A percentile compares a stretch with the other conserved stretches of the same genome.
phyloP scores from a whole-genome alignment of 2,888 invertebrate species.

The Meteorus colon region DNA sequence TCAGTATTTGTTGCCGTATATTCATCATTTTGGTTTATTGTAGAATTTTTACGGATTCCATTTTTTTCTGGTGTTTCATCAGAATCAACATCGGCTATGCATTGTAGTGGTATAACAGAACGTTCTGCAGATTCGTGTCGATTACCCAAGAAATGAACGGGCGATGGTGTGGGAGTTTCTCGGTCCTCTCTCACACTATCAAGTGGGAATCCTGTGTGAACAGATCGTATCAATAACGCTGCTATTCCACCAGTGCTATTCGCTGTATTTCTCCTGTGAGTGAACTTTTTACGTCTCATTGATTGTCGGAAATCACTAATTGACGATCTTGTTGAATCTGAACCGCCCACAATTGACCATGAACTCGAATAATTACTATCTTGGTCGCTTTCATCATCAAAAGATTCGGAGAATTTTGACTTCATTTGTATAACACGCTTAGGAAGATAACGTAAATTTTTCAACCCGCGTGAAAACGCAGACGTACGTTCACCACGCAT shows the following conservation, averaged over 20 bases:
- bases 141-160: constrained; percentile 58
- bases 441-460: constrained; percentile 78
- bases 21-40: constrained; percentile 16
- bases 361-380: constrained; percentile 64
- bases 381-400: constrained; percentile 72
- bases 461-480: constrained; percentile 77
- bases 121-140: not conserved
- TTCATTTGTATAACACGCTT: constrained; percentile 78
- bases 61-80: constrained; percentile 11
- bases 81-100: constrained; percentile 10
- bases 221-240: constrained; percentile 79
- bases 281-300: constrained; percentile 58
- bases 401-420: constrained; percentile 73
- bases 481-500: constrained; percentile 75
- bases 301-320: constrained; percentile 55
- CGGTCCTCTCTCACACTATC: constrained; percentile 66
- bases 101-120: not conserved
- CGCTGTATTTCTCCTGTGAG: constrained; percentile 72
- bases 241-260: constrained; percentile 76
- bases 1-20: not conserved
- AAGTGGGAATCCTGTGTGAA: constrained; percentile 68
- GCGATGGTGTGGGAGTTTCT: constrained; percentile 62
- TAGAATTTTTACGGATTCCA: not conserved
- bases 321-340: constrained; percentile 59
- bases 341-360: constrained; percentile 56